A percentile compares a stretch with the other conserved stretches of the same genome.
phyloP scores from a whole-genome alignment of 2,888 invertebrate genomes.

The Dendrolimus pini region DNA sequence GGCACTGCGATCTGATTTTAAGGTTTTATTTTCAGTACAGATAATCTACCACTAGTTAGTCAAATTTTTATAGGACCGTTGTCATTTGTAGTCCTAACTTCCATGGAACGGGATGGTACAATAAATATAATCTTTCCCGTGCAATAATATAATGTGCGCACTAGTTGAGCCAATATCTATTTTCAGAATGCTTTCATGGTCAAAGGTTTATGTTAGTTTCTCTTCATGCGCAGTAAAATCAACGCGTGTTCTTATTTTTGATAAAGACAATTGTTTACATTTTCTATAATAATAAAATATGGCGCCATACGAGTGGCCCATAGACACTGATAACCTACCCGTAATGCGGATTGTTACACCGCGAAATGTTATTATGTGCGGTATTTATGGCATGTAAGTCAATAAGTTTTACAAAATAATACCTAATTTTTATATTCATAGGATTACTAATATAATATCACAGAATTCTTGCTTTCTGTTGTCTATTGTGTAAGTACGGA shows the following conservation, averaged over 20 bases:
- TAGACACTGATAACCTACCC: conserved; percentile 53
- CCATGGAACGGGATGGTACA: too few relatives aligned
- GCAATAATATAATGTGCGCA: too few relatives aligned
- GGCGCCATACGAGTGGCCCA: conserved; percentile 43
- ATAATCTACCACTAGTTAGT: not conserved
- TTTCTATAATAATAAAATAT: conserved; percentile 22
- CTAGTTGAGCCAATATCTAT: not conserved
- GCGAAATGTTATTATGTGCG: conserved; percentile 42
- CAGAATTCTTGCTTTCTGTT: too few relatives aligned
- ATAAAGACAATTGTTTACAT: not conserved
- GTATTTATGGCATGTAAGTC: conserved; percentile 58
- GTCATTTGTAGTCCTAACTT: too few relatives aligned
- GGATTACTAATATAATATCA: too few relatives aligned
- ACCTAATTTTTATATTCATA: too few relatives aligned
- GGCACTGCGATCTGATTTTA: too few relatives aligned
- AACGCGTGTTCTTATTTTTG: not conserved
- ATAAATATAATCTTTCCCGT: too few relatives aligned
- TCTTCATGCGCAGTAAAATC: not conserved
- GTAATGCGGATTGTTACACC: conserved; percentile 59
- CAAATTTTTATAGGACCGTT: too few relatives aligned
- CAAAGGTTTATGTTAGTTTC: not conserved
- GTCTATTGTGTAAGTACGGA: too few relatives aligned
- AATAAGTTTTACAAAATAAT: too few relatives aligned
- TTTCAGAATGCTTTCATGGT: not conserved
- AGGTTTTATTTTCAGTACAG: conserved; percentile 4